Conservation (phyloP, 2,113 vertebrate species). For the Microcebus murinus region DNA sequence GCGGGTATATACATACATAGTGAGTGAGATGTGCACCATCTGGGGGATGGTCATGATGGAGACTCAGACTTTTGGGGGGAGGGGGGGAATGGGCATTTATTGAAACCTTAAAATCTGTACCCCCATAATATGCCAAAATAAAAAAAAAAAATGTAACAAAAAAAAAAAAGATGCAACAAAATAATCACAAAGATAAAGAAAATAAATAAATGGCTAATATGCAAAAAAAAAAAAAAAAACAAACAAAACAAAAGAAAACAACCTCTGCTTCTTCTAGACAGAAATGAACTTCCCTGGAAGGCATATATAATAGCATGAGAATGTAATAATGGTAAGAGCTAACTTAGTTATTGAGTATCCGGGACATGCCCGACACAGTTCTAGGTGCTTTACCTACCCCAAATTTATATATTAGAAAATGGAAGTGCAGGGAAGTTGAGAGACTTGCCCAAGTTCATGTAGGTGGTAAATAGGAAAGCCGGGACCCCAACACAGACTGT, state of each 20-base stretch:
- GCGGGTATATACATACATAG: too few relatives aligned
- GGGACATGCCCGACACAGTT: neutral
- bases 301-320: neutral
- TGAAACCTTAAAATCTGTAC: too few relatives aligned
- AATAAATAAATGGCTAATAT: neutral
- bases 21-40: too few relatives aligned
- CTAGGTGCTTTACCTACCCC: constrained; percentile 7
- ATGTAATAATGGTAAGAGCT: neutral
- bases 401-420: constrained; percentile 57
- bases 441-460: neutral
- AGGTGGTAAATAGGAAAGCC: neutral
- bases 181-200: neutral
- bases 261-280: neutral
- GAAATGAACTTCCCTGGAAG: neutral
- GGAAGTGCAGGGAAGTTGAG: constrained; percentile 42
- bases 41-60: too few relatives aligned
- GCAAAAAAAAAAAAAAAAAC: too few relatives aligned
- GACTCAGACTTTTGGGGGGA: too few relatives aligned
- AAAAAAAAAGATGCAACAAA: neutral
- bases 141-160: too few relatives aligned
- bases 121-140: too few relatives aligned
- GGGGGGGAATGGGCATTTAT: too few relatives aligned
- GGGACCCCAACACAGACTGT: neutral
- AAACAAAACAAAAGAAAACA: neutral
- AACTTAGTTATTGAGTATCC: neutral